Evolutionary conservation across 2,888 invertebrate genomes (phyloP), one percentile per base, ranked within the genome.

Genomic region (Pegoplata infirma): DNA sequence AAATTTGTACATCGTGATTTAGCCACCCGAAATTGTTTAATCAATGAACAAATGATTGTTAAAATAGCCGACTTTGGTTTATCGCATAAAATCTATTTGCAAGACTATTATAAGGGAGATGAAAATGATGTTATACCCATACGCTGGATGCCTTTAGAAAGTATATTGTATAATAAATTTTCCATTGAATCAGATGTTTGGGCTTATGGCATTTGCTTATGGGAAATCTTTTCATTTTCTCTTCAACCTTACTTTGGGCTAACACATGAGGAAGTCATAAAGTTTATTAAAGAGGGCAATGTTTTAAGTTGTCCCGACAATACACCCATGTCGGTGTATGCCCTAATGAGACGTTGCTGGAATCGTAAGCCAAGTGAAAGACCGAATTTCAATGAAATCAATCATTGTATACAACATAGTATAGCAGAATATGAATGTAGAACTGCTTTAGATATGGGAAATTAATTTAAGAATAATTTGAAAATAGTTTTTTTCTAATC

Each of bases 21-120:
- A 84, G 98, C 98, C 10, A 97, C 98, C 2, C 92, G 98, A 85
- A 98, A 98, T 90, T 98, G 98, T 90, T 91, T 98, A 36, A 97
- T 98, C 83, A 95, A 97, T 89, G 96, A 97, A 87, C 93, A 95
- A 82, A 96, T 98, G 95, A 93, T 94, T 56, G 98, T 98, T 0
- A 98, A 98, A 92, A 98, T 98, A 85, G 97, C 98, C 12, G 98
- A 98, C 90, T 98, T 98, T 91, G 98, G 98, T 21, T 90, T 98
- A 40, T 98, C 98, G 12, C 97, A 98, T 88, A 97, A 97, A 90
- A 97, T 98, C 86, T 97, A 98, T 90, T 91, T 97, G 82, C 96
- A 96, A 91, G 97, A 97, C 89, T 98, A 98, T 88, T 98, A 98
- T 89, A 97, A 97, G 89, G 98, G 98, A 10, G 95, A 97, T 88